Evolutionary conservation across 1,140 invertebrate species (phyloP).

Genomic region (Drosophila varians): DNA sequence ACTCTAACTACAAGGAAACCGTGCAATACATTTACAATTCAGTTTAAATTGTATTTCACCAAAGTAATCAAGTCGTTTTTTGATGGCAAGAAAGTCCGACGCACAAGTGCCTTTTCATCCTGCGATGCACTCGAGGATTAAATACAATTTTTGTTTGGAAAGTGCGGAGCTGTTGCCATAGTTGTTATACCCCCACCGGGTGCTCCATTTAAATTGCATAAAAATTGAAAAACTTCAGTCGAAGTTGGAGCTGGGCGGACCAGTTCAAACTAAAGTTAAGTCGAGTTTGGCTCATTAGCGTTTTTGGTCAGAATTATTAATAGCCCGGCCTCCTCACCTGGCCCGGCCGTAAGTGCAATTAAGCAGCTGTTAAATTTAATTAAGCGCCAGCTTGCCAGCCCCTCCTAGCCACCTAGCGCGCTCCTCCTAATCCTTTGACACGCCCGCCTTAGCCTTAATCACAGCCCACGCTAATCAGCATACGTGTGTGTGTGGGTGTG

Average conservation of each 20-base stretch:
- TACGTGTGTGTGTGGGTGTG: slow-evolving; percentile 28
- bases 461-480: slow-evolving; percentile 70
- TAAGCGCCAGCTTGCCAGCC: slow-evolving; percentile 56
- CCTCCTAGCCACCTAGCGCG: not conserved
- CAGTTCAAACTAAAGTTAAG: slow-evolving; percentile 59
- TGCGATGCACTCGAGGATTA: not conserved
- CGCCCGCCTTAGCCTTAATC: slow-evolving; percentile 57
- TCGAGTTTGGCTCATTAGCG: slow-evolving; percentile 74
- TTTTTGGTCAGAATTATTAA: slow-evolving; percentile 79
- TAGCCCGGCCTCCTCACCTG: slow-evolving; percentile 28
- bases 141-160: slow-evolving; percentile 11
- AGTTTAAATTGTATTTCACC: too few species aligned
- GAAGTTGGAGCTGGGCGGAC: slow-evolving; percentile 39
- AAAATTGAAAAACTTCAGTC: slow-evolving; percentile 73
- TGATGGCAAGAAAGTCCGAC: not conserved
- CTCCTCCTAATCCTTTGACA: slow-evolving; percentile 57
- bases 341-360: slow-evolving; percentile 53
- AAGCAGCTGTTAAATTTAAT: slow-evolving; percentile 81
- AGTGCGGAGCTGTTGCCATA: slow-evolving; percentile 12
- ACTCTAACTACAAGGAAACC: not conserved
- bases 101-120: not conserved
- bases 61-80: not conserved
- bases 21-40: too few species aligned
- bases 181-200: slow-evolving; percentile 11
- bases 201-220: slow-evolving; percentile 28